Evolutionary conservation across 2,888 invertebrate genomes (phyloP), one percentile per base, ranked within the genome.

Genomic region (Gymnosoma rotundatum): DNA sequence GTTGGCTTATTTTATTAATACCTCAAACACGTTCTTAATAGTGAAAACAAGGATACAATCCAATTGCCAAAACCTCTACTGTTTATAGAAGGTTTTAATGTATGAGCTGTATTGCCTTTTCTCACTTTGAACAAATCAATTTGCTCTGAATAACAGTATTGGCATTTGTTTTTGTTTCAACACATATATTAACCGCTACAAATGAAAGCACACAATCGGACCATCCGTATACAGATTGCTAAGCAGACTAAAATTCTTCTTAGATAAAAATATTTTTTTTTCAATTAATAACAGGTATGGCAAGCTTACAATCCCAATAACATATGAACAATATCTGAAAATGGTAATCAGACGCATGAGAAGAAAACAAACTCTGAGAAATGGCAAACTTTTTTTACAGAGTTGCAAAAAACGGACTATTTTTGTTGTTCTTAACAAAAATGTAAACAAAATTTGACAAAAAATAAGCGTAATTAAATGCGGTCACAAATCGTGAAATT

Each of bases 81-180:
- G 63, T 52, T 61, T 52, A 12, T 52, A 73, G 25, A 25, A 1
- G 42, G 54, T 52, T 50, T 21, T 73, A 61, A 18, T 61, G 1
- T 52, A 52, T 45, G 54, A 66, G 56, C 32, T 54, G n/a, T 50
- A 36, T 64, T 61, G 67, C 38, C 10, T 78, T 32, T 6, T 42
- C 56, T 20, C 45, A 42, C 21, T 50, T 75, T 48, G 10, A 50
- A 48, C 20, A 70, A 56, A 70, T 70, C 61, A 70, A 54, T 78
- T 70, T 36, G 32, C 16, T 78, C 42, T 70, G 42, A 78, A 45
- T 63, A 63, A 70, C 20, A n/a, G 20, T 48, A 70, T 45, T 70
- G 61, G 70, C 69, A 78, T 70, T 56, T 63, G 78, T 63, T 78
- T 50, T 61, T 61, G 25, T 36, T 61, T 78, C 10, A 78, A 56